Conservation (phyloP, 2,797 vertebrate genomes). For the Rhinichthys osculus region DNA sequence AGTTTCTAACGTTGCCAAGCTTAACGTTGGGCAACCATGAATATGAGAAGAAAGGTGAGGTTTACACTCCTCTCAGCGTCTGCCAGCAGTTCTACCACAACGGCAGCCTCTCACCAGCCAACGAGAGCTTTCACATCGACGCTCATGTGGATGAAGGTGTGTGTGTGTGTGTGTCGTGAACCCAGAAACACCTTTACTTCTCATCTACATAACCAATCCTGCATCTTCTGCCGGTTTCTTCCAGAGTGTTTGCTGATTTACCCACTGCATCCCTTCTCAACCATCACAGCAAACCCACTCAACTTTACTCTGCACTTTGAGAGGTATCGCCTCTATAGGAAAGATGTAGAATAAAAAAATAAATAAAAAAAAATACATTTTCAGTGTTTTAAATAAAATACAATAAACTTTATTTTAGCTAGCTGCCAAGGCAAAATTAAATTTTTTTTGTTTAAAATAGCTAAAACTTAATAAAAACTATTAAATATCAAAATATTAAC, state of each 20-base stretch:
- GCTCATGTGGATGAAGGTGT: conserved; percentile 78
- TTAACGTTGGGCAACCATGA: conserved; percentile 91
- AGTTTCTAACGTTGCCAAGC: conserved; percentile 86
- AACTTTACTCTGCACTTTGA: conserved; percentile 89
- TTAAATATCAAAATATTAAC: no score
- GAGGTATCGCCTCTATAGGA: conserved; percentile 76
- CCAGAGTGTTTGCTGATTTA: conserved; percentile 88
- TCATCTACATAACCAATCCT: not conserved
- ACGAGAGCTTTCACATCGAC: conserved; percentile 92
- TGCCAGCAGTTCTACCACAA: conserved; percentile 91
- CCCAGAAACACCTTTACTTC: not conserved
- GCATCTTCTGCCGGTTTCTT: not conserved
- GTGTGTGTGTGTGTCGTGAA: no score
- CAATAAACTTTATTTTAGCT: no score
- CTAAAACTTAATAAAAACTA: not conserved
- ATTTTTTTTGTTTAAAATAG: not conserved
- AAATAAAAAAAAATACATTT: no score
- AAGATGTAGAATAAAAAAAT: not conserved
- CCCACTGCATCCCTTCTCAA: conserved; percentile 66
- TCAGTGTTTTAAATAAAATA: no score
- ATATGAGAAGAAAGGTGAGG: conserved; percentile 79
- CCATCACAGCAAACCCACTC: conserved; percentile 62
- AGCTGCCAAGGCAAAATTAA: no score
- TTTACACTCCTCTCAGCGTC: conserved; percentile 78
- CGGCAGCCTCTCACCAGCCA: conserved; percentile 86